Base-by-base conservation (phyloP, 2,888 invertebrate species). In the Campopleginae sp. region DNA sequence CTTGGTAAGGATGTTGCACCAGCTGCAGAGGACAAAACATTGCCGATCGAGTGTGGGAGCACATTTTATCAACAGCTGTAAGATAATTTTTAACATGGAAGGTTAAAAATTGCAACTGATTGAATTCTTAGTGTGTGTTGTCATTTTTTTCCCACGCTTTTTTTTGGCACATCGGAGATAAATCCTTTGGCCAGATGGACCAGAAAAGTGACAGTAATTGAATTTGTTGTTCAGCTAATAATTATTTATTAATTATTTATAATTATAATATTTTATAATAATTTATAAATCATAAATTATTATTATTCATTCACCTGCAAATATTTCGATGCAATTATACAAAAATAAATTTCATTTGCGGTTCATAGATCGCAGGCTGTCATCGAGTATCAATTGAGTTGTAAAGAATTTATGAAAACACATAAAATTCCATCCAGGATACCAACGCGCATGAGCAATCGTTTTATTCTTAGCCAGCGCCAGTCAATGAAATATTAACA, bases 101-200 rank as follows among this genome's bases (percentile, higher is more conserved):
- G 58, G 27, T 6, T 27, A 58, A 58, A 27, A 27, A 27, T 27
- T 27, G 27, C 27, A 58, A 58, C 27, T 27, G 14, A 58, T 27
- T 27, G 10, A n/a, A n/a, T 58, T 58, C 27, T 27, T 1, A 38
- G 10, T 2, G 58, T 58, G 58, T 27, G 58, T 27, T 63, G 80
- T 78, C 76, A 77, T 82, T 76, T 71, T 72, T 81, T 66, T 66
- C 31, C 65, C 76, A 79, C 82, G 61, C 38, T 79, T 74, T 61
- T 54, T 17, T 44, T 58, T 0, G 10, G 8, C 54, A 54, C 2
- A n/a, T 23, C 23, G 17, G 51, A 51, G 19, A 51, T 19, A n/a
- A n/a, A 7, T 8, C 7, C 10, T 10, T 10, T 51, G 19, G 19
- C 19, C 51, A 51, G 17, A 7, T 51, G 10, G 8, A 51, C 1